Conservation (phyloP, 1,140 invertebrate species). For the Drosophila trapezifrons region DNA sequence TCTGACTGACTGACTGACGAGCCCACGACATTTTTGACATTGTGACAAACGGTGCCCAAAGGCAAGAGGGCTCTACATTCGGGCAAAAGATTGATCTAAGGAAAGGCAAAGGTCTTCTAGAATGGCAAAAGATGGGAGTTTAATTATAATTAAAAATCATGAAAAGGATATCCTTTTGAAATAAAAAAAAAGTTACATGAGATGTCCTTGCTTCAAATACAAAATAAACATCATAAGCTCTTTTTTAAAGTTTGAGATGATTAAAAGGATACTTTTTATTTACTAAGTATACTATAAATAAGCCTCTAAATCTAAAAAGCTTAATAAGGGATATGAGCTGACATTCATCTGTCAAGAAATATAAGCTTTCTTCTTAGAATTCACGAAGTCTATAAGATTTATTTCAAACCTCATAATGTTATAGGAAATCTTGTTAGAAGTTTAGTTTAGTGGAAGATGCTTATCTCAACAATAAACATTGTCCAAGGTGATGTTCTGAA, state of each 20-base stretch:
- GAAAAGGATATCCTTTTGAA: background rate
- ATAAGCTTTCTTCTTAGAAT: background rate
- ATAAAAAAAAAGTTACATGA: too few species aligned
- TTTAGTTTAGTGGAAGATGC: background rate
- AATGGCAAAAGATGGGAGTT: background rate
- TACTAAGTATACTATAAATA: too few species aligned
- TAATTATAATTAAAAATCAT: too few species aligned
- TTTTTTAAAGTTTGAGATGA: too few species aligned
- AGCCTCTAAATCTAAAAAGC: too few species aligned
- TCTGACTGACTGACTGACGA: constrained; percentile 32
- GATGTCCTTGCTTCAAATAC: too few species aligned
- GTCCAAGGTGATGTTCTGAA: background rate
- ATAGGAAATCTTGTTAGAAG: constrained; percentile 2
- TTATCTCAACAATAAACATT: constrained; percentile 2
- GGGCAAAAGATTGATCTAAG: background rate
- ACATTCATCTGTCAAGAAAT: too few species aligned
- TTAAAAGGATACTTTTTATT: too few species aligned
- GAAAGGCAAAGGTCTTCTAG: background rate
- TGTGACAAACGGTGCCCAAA: constrained; percentile 62
- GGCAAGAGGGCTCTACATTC: constrained; percentile 39
- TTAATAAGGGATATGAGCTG: background rate
- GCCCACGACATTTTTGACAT: constrained; percentile 60
- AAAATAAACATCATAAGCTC: too few species aligned
- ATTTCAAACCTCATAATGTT: background rate
- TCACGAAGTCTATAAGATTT: background rate